phyloP scores from a whole-genome alignment of 2,113 vertebrate genomes.

The Propithecus coquereli region DNA sequence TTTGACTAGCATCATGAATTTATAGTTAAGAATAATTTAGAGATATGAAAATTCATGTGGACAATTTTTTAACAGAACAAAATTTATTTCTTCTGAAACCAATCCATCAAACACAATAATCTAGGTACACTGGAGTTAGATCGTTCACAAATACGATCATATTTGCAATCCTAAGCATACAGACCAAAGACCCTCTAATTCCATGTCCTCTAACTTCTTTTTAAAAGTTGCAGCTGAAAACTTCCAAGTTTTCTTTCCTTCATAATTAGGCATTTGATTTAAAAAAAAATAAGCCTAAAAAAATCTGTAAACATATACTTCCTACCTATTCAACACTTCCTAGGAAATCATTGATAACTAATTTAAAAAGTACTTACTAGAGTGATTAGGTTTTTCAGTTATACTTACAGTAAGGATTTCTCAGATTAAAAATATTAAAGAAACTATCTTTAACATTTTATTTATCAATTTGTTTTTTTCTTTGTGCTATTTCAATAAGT shows the following conservation, averaged over 20 bases:
- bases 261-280: background rate
- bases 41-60: background rate
- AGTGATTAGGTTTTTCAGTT: background rate
- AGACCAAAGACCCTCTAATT: background rate
- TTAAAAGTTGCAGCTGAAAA: background rate
- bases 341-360: background rate
- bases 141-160: background rate
- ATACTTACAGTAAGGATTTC: background rate
- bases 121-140: background rate
- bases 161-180: background rate
- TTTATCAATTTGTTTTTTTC: background rate
- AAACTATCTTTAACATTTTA: constrained; percentile 9
- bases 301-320: background rate
- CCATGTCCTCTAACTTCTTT: background rate
- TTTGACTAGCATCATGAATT: background rate
- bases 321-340: background rate
- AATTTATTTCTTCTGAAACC: background rate
- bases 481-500: background rate
- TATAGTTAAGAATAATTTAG: background rate
- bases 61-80: constrained; percentile 18
- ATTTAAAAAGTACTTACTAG: constrained; percentile 10
- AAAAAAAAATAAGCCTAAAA: background rate
- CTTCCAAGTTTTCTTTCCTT: background rate
- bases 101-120: background rate
- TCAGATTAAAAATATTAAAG: background rate